Conservation (phyloP, 2,113 vertebrate species). For the Terrapene triunguis region DNA sequence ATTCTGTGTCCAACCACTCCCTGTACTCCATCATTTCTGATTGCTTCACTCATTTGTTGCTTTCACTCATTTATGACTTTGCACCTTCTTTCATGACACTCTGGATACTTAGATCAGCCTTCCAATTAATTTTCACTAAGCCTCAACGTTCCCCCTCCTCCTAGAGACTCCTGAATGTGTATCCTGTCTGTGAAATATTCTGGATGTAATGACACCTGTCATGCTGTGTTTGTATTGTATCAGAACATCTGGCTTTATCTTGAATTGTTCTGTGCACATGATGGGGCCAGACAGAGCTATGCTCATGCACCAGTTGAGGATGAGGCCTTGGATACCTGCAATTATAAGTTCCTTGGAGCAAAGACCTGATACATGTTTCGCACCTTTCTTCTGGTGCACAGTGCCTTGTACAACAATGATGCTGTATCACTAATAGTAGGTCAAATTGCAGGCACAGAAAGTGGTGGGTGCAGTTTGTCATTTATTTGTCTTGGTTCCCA, state of each 20-base stretch:
- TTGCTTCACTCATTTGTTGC: background rate
- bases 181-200: background rate
- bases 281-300: background rate
- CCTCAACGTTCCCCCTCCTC: background rate
- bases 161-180: background rate
- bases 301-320: background rate
- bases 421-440: background rate
- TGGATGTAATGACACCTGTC: background rate
- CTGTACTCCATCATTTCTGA: background rate
- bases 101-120: background rate
- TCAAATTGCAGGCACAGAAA: background rate
- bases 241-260: accelerated
- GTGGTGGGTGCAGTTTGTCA: background rate
- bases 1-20: background rate
- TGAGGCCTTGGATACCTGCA: background rate
- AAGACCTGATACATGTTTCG: background rate
- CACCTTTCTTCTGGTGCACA: background rate
- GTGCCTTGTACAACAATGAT: background rate
- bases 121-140: background rate
- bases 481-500: background rate
- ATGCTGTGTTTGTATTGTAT: background rate
- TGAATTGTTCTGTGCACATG: background rate
- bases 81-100: background rate
- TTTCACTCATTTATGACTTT: background rate
- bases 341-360: background rate